Conservation (phyloP, 2,797 vertebrate species). For the Periophthalmus magnuspinnatus region DNA sequence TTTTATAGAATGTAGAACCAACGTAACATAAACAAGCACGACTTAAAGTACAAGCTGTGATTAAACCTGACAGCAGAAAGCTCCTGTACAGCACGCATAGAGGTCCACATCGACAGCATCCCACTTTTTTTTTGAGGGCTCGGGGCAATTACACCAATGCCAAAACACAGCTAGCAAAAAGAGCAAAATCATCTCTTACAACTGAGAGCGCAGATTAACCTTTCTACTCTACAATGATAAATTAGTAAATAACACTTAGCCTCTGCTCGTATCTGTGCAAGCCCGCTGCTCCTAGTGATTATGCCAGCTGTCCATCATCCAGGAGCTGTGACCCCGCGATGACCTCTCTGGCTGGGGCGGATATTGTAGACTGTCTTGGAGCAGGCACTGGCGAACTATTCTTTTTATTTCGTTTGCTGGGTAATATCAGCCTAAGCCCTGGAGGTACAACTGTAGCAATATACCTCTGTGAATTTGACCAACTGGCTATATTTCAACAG, state of each 20-base stretch:
- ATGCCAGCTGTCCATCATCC: conserved; percentile 52
- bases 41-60: too few species aligned
- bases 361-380: conserved; percentile 42
- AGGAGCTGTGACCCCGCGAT: conserved; percentile 43
- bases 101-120: not conserved
- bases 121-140: not conserved
- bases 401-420: conserved; percentile 54
- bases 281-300: conserved; percentile 21
- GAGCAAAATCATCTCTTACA: not conserved
- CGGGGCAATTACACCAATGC: not conserved
- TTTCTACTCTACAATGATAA: conserved; percentile 22
- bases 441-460: conserved; percentile 30
- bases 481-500: conserved; percentile 21
- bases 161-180: not conserved
- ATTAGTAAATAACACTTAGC: conserved; percentile 18
- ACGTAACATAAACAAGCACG: too few species aligned
- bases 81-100: not conserved
- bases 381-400: conserved; percentile 50
- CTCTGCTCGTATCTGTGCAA: conserved; percentile 11
- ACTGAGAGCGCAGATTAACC: conserved; percentile 16
- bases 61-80: not conserved
- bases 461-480: conserved; percentile 14
- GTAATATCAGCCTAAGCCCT: conserved; percentile 54
- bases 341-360: conserved; percentile 54
- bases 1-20: too few species aligned